These are phyloP conservation scores for Ophiodon elongatus DNA, from an alignment of 2,113 vertebrate species.

Conservation along the genomic window DNA sequence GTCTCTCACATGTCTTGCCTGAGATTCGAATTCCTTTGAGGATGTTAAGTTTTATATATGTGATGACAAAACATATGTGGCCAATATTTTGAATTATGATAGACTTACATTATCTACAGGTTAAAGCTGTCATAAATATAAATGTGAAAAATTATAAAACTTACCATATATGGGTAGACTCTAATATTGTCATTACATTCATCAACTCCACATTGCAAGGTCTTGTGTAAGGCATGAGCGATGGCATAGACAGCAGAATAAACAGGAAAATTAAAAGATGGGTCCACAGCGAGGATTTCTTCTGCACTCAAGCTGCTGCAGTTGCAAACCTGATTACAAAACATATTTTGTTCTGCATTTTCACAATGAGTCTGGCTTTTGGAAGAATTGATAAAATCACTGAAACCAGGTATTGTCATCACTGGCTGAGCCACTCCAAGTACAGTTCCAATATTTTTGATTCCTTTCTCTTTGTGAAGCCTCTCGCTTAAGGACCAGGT, in stretches of 20 bases:
- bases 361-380: neutral
- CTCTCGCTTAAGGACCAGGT: constrained; percentile 80
- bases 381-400: constrained; percentile 66
- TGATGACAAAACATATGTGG: neutral
- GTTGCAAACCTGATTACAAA: constrained; percentile 80
- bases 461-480: constrained; percentile 74
- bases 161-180: constrained; percentile 81
- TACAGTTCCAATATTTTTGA: constrained; percentile 79
- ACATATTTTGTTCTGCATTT: neutral
- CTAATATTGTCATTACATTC: constrained; percentile 73
- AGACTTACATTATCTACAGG: neutral
- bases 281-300: constrained; percentile 5
- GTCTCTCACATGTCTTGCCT: neutral
- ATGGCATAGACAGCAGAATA: constrained; percentile 84
- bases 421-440: constrained; percentile 80
- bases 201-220: constrained; percentile 81
- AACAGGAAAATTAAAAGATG: constrained; percentile 75
- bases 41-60: neutral
- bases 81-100: neutral
- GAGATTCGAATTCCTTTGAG: neutral
- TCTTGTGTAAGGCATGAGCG: constrained; percentile 85
- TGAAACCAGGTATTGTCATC: constrained; percentile 74
- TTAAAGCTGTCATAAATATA: neutral
- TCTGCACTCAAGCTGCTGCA: constrained; percentile 46
- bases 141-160: neutral